Evolutionary conservation across 2,888 invertebrate genomes (phyloP), one percentile per base, ranked within the genome.

Genomic region (Campaea margaritaria): DNA sequence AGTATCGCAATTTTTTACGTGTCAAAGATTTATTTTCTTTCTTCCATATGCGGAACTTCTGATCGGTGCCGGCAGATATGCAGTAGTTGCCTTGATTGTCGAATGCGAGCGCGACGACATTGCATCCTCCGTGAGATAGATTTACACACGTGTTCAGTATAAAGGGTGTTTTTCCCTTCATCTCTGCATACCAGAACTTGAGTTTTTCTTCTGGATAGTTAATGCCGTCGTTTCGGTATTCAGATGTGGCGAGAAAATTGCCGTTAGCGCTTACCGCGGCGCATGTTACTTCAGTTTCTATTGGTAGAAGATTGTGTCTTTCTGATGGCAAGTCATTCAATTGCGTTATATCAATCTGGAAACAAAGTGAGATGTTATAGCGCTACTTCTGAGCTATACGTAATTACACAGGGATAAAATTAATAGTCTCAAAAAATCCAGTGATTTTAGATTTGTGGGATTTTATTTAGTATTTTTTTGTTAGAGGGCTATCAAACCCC

Each of bases 261-360:
- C 91, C 88, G 39, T 86, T 78, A 0, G 83, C 85, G 57, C 85
- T 87, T 27, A 90, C 82, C 0, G 89, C 86, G 0, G 86, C 88
- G 64, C 90, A 91, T 0, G 87, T 86, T 9, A 92, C 86, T 70
- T 93, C 93, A 0, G 86, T 89, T 66, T 93, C 91, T 47, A 89
- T 57, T 0, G 93, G 93, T 3, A 91, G 55, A 0, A 93, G 77
- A 58, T 93, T 90, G 65, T 82, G 78, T 62, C 91, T 78, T 41
- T 86, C 86, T 3, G 91, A 79, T 43, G 91, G 89, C 47, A 91
- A 75, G 45, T 74, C 84, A 67, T 93, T 93, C 70, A 81, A 80
- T 70, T 82, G 79, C 43, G 93, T 93, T 72, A 93, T 87, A 60
- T 93, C 93, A 62, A 93, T 78, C 93, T 93, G 82, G 16, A 82